Evolutionary conservation across 2,113 vertebrate genomes (phyloP).

Genomic region (Ciconia maguari): DNA sequence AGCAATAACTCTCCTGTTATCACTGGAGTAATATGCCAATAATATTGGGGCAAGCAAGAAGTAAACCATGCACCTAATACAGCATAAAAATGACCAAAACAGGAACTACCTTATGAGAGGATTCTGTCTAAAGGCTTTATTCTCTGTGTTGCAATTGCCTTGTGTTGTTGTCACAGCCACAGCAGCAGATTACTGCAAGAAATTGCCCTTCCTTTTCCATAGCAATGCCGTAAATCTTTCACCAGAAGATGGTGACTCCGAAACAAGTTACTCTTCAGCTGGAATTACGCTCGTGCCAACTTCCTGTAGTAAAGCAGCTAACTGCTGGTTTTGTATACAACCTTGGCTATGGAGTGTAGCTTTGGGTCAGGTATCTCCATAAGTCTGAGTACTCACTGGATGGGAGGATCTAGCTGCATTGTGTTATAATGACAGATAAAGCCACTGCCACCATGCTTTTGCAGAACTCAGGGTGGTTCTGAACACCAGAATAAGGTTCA

Average conservation of each 20-base stretch:
- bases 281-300: neutral
- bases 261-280: neutral
- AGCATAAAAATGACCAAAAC: neutral
- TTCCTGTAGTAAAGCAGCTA: neutral
- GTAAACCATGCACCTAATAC: neutral
- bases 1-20: neutral
- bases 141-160: neutral
- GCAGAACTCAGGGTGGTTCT: neutral
- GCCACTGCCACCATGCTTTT: neutral
- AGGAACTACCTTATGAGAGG: neutral
- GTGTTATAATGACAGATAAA: neutral
- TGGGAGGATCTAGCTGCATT: neutral
- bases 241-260: neutral
- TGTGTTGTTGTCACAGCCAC: neutral
- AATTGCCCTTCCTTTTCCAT: neutral
- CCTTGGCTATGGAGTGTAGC: neutral
- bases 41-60: neutral
- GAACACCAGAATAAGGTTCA: neutral
- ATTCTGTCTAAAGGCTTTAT: neutral
- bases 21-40: neutral
- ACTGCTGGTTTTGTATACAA: neutral
- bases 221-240: neutral
- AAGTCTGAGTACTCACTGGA: neutral
- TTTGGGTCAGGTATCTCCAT: neutral
- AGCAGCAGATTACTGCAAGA: neutral